phyloP scores from a whole-genome alignment of 2,888 invertebrate genomes.

The Nemurella pictetii region DNA sequence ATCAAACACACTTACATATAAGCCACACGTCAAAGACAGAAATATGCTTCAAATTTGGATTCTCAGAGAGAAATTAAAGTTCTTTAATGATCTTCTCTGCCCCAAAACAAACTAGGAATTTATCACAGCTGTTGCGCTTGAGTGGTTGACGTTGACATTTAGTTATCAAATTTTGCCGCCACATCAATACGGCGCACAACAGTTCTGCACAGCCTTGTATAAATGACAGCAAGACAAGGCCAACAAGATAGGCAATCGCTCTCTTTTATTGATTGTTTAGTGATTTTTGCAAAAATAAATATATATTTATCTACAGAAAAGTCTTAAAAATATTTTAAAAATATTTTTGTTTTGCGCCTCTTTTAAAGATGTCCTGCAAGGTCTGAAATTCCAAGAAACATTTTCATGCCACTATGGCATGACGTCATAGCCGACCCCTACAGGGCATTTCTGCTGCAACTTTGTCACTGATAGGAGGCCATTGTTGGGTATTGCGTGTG shows the following conservation, averaged over 20 bases:
- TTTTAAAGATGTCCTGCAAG: background rate
- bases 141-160: too few species aligned
- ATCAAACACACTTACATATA: too few species aligned
- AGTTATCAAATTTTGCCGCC: background rate
- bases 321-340: background rate
- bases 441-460: conserved; percentile 41
- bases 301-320: background rate
- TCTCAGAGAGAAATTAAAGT: too few species aligned
- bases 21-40: too few species aligned
- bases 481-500: conserved; percentile 38
- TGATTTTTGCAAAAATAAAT: background rate
- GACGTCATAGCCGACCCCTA: conserved; percentile 44
- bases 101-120: too few species aligned
- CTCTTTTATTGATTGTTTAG: background rate
- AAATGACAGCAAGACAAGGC: background rate
- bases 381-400: background rate
- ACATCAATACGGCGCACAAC: too few species aligned
- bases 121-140: background rate
- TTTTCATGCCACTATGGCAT: conserved; percentile 43
- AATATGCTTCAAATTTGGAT: too few species aligned
- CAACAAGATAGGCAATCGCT: background rate
- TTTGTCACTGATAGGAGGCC: conserved; percentile 40
- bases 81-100: too few species aligned
- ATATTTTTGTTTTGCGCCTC: background rate
- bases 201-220: background rate